Base-by-base conservation (phyloP, 2,113 vertebrate genomes). In the Pseudorhombus dupliciocellatus region DNA sequence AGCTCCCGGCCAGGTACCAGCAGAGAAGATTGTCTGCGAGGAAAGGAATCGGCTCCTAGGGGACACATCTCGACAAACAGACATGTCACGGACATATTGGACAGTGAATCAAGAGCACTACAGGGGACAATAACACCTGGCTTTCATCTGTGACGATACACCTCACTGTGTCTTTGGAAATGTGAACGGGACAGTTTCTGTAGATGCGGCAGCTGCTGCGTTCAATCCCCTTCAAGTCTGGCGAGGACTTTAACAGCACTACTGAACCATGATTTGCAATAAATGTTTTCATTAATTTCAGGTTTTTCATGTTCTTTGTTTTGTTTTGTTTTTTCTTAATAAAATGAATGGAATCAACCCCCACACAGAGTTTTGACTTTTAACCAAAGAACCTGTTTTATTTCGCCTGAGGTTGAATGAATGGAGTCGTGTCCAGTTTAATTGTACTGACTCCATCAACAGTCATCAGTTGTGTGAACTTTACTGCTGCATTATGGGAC, bases 191-290 rank as follows among this genome's bases (percentile, higher is more conserved):
- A 18, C 42, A 18, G 6, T 46, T 18, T 7, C 15, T 16, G 15
- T 16, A 59, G 15, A 16, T 40, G 34, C 9, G 10, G 34, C 12
- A 37, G 8, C 42, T 2, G 42, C 42, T 44, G 42, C 18, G 42
- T 16, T 16, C 5, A 44, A 18, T 44, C 22, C 55, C 3, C 53
- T 57, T 42, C 16, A 40, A 2, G 57, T 30, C 15, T 26, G 26
- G 54, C 2, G 0, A n/a, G 5, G 30, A 37, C 26, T 24, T 11
- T 75, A 10, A 50, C 31, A 1, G 25, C 73, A 85, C 82, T 84
- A 87, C 72, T 85, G 71, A 80, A 44, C 7, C 30, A 53, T 30
- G 4, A 53, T 31, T 73, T 77, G 73, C 75, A 76, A 79, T 82
- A 26, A 48, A 51, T 20, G 6, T n/a, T 2, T 21, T 44, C 16